Evolutionary conservation across 1,140 invertebrate genomes (phyloP).

Genomic region (Gryllus bimaculatus): DNA sequence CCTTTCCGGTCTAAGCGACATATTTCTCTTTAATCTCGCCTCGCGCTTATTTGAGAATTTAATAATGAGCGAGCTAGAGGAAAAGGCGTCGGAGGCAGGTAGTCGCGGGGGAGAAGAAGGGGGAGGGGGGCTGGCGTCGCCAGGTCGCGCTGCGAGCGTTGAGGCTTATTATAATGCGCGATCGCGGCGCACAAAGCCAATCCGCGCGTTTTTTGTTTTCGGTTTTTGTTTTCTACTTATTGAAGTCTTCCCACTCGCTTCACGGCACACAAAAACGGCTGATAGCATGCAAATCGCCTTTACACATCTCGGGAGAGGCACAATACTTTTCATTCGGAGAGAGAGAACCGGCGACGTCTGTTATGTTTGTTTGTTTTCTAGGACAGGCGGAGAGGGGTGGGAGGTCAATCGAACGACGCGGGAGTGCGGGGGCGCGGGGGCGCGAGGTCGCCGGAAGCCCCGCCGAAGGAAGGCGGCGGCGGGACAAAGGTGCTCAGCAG

Average conservation of each 20-base stretch:
- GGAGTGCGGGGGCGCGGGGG: no score
- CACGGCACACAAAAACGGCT: background rate
- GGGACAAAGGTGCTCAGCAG: no score
- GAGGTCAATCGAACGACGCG: background rate
- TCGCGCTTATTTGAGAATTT: background rate
- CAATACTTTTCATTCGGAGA: background rate
- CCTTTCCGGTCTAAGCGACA: background rate
- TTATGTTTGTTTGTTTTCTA: background rate
- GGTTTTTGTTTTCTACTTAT: background rate
- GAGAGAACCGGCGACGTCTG: background rate
- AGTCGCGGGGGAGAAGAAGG: background rate
- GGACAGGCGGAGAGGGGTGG: background rate
- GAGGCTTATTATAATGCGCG: conserved; percentile 3
- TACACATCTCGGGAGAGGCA: background rate
- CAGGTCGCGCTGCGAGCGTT: background rate
- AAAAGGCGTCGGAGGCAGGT: background rate
- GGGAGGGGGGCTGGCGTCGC: background rate
- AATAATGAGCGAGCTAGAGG: background rate
- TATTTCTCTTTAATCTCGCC: background rate
- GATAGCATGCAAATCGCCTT: background rate
- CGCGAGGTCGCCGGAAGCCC: no score
- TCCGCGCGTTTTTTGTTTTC: background rate
- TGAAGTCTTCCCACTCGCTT: background rate
- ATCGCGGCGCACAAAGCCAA: background rate
- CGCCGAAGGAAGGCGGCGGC: no score